A percentile compares a stretch with the other conserved stretches of the same genome.
phyloP scores from a whole-genome alignment of 2,113 vertebrate species.

The Ondatra zibethicus region DNA sequence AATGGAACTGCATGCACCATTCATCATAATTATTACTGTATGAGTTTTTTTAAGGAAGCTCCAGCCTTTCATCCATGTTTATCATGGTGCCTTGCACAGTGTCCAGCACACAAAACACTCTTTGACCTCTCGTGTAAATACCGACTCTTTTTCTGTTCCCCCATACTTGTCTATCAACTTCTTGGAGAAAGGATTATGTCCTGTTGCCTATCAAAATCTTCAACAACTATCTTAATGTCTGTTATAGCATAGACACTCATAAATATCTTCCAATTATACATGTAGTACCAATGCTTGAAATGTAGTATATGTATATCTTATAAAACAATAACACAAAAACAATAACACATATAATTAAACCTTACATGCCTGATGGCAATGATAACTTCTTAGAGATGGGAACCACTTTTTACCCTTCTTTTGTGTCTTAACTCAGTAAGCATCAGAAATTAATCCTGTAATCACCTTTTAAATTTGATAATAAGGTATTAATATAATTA shows the following conservation, averaged over 20 bases:
- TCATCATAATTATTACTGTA: not conserved
- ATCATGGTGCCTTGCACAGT: not conserved
- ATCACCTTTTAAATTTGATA: not conserved
- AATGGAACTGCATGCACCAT: not conserved
- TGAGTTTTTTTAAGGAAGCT: not conserved
- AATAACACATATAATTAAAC: not conserved
- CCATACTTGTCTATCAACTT: not conserved
- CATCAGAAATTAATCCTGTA: constrained; percentile 8
- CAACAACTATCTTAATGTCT: not conserved
- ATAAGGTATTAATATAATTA: not conserved
- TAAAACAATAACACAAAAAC: not conserved
- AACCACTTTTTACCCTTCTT: not conserved
- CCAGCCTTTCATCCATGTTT: not conserved
- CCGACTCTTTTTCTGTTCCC: not conserved
- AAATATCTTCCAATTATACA: not conserved
- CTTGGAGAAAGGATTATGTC: not conserved
- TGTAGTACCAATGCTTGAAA: not conserved
- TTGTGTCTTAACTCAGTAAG: not conserved
- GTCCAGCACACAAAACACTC: not conserved
- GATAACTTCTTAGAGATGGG: not conserved
- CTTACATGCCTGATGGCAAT: not conserved
- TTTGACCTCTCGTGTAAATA: not conserved
- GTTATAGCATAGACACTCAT: not conserved
- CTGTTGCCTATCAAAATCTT: not conserved
- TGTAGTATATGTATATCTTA: not conserved